These are phyloP conservation scores for Pachyrhynchus sulphureomaculatus DNA, from an alignment of 1,140 invertebrate species.

Conservation along the genomic window DNA sequence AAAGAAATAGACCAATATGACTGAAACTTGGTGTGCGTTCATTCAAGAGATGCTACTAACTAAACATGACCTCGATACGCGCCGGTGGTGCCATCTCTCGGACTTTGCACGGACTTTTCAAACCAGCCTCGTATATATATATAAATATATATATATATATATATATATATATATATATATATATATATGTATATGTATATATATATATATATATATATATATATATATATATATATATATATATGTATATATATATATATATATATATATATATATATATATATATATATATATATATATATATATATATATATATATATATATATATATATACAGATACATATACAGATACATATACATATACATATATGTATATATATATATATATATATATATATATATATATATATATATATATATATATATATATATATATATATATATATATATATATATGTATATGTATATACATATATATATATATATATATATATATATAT, in stretches of 20 bases:
- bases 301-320: not conserved
- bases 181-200: no score
- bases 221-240: no score
- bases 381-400: constrained; percentile 7
- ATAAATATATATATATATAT: no score
- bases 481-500: not conserved
- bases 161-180: no score
- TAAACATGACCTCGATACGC: no score
- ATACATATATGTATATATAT: constrained; percentile 4
- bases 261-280: not conserved
- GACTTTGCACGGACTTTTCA: no score
- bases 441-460: not conserved
- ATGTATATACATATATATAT: not conserved
- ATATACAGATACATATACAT: not conserved
- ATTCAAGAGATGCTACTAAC: no score
- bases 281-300: not conserved
- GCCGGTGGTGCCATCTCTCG: no score
- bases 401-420: constrained; percentile 1
- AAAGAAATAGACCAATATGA: no score
- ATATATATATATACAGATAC: not conserved
- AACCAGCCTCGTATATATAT: no score
- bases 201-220: no score
- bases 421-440: not conserved
- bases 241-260: not conserved
- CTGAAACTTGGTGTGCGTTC: no score